Evolutionary conservation across 2,797 vertebrate genomes (phyloP).

Genomic region (Danio jaintianensis): DNA sequence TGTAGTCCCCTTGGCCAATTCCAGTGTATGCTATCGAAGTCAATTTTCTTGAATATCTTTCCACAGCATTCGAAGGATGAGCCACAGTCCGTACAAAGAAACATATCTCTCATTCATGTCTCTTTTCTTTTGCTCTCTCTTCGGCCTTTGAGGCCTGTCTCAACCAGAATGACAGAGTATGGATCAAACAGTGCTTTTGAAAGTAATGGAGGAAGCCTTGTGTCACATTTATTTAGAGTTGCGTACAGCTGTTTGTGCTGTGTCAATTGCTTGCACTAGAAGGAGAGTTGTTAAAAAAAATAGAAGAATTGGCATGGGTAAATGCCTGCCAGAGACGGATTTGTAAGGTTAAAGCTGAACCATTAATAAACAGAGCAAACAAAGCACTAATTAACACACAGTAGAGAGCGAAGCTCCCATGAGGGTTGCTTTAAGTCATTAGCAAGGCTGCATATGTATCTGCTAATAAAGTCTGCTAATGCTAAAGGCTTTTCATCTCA

Average conservation of each 20-base stretch:
- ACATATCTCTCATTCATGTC: constrained; percentile 23
- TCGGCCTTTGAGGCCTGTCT: constrained; percentile 11
- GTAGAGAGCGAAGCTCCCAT: constrained; percentile 38
- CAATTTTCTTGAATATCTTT: constrained; percentile 46
- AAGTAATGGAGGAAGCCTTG: constrained; percentile 26
- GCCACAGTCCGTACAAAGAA: constrained; percentile 9
- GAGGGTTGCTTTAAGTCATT: constrained; percentile 54
- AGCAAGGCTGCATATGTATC: constrained; percentile 48
- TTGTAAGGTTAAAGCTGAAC: constrained; percentile 72
- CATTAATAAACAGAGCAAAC: constrained; percentile 72
- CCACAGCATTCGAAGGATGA: constrained; percentile 4
- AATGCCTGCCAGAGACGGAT: constrained; percentile 53
- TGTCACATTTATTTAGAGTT: constrained; percentile 48
- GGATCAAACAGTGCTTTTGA: constrained; percentile 53
- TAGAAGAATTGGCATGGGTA: constrained; percentile 23
- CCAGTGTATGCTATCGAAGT: constrained; percentile 36
- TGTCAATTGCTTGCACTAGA: constrained; percentile 18
- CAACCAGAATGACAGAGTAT: constrained; percentile 28
- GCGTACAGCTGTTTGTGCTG: neutral
- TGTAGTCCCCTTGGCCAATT: constrained; percentile 34
- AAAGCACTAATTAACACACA: constrained; percentile 67
- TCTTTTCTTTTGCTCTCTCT: constrained; percentile 32
- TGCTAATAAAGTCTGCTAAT: constrained; percentile 33
- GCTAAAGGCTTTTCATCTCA: constrained; percentile 8
- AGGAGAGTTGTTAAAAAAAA: neutral